Evolutionary conservation across 2,888 invertebrate species (phyloP).

Genomic region (Copidosoma aretas): DNA sequence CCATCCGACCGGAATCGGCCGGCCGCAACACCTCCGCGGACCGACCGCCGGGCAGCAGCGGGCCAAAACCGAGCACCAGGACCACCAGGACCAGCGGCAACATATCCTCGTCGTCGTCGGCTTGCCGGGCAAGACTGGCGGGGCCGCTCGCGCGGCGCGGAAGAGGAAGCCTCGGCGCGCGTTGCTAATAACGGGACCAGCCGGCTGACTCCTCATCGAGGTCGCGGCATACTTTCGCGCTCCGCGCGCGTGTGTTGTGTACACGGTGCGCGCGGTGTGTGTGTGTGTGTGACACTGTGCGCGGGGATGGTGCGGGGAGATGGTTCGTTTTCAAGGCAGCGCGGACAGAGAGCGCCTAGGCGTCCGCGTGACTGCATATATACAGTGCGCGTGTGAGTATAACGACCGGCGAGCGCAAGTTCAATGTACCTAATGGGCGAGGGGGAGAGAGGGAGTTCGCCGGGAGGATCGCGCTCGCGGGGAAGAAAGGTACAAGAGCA

Average conservation of each 20-base stretch:
- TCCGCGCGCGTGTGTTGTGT: neutral
- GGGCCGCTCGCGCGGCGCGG: neutral
- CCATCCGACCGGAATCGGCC: neutral
- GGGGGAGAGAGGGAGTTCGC: too few species aligned
- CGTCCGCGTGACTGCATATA: too few species aligned
- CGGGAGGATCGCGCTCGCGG: too few species aligned
- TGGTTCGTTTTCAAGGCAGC: too few species aligned
- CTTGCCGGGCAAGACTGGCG: neutral
- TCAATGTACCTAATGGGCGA: neutral
- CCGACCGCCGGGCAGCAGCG: conserved; percentile 48
- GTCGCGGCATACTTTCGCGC: conserved; percentile 58
- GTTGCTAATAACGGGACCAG: conserved; percentile 18
- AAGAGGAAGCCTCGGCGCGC: neutral
- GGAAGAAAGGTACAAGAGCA: too few species aligned
- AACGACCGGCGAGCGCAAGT: neutral
- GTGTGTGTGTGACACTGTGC: neutral
- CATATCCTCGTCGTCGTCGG: neutral
- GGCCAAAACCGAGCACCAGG: neutral
- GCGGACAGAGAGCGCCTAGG: too few species aligned
- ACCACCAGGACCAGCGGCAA: conserved; percentile 48
- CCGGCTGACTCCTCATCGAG: conserved; percentile 60
- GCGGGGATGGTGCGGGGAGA: too few species aligned
- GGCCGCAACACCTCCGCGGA: neutral
- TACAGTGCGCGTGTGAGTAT: neutral
- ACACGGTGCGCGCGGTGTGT: neutral